Evolutionary conservation across 1,140 invertebrate species (phyloP).

Genomic region (Eurosta solidaginis): DNA sequence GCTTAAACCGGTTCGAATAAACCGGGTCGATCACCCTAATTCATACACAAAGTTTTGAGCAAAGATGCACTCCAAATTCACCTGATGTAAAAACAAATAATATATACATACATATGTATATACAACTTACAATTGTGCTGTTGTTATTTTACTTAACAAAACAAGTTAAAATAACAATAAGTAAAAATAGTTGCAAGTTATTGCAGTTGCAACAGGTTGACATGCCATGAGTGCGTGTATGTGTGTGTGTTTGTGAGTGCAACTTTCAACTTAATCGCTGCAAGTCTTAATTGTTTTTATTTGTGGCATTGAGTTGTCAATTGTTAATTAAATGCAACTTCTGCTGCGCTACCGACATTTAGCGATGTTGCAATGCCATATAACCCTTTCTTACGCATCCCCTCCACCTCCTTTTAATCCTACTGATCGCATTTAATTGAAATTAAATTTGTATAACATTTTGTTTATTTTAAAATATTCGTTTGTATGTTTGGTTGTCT

Average conservation of each 20-base stretch:
- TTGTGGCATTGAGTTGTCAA: neutral
- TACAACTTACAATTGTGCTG: neutral
- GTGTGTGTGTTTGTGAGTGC: too few relatives aligned
- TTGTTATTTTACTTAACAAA: neutral
- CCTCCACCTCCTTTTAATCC: neutral
- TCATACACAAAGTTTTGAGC: too few relatives aligned
- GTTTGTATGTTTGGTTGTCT: too few relatives aligned
- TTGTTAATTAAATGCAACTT: constrained; percentile 22
- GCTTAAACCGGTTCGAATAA: too few relatives aligned
- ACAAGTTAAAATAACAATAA: neutral
- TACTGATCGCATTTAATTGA: neutral
- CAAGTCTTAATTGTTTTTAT: neutral
- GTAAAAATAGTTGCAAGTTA: neutral
- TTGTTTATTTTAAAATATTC: neutral
- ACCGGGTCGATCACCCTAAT: too few relatives aligned
- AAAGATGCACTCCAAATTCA: too few relatives aligned
- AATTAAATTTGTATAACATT: neutral
- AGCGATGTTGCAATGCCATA: neutral
- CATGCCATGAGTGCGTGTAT: too few relatives aligned
- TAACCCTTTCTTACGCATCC: neutral
- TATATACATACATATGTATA: neutral
- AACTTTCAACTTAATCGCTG: too few relatives aligned
- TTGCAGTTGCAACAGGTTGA: neutral
- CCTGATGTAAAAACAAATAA: neutral
- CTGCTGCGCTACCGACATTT: neutral